Percentiles rank a stretch among this genome's conserved stretches.
These are phyloP conservation scores for Forbesichthys agassizii DNA, from an alignment of 2,113 vertebrate species.

Conservation along the genomic window DNA sequence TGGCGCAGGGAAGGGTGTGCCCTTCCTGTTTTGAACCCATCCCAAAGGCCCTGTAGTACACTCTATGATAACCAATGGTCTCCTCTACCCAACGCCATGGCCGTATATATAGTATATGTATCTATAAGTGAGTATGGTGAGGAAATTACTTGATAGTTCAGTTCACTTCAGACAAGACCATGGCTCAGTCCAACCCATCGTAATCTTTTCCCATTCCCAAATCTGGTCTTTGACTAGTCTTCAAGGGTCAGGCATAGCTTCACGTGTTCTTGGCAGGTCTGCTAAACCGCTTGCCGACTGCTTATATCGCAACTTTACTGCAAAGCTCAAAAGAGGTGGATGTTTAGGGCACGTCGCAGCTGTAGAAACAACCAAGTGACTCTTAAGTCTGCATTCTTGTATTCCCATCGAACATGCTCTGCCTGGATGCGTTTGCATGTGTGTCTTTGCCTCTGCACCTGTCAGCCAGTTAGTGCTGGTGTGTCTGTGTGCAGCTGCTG, in stretches of 20 bases:
- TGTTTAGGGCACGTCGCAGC: conserved; percentile 54
- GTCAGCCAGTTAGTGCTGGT: conserved; percentile 8
- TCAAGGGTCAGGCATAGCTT: conserved; percentile 12
- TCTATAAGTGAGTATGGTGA: conserved; percentile 57
- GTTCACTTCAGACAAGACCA: conserved; percentile 32
- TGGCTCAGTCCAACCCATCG: conserved; percentile 4
- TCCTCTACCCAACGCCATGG: conserved; percentile 23
- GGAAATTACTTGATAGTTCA: conserved; percentile 55
- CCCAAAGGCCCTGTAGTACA: conserved; percentile 23
- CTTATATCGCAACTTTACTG: conserved; percentile 16
- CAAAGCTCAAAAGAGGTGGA: conserved; percentile 35
- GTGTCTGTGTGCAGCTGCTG: conserved; percentile 29
- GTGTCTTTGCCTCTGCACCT: neutral
- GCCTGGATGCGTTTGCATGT: conserved; percentile 14
- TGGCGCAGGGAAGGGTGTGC: conserved; percentile 71
- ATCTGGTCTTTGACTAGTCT: neutral
- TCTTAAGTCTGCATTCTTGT: conserved; percentile 67
- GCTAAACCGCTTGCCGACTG: conserved; percentile 20
- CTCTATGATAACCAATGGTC: conserved; percentile 32
- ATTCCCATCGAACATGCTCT: conserved; percentile 62
- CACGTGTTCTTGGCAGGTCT: conserved; percentile 1
- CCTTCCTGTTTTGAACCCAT: conserved; percentile 60
- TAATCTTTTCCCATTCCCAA: neutral
- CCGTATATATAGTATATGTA: neutral
- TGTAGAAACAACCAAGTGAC: conserved; percentile 70